These are phyloP conservation scores for Blera fallax DNA, from an alignment of 2,888 invertebrate genomes.

Conservation along the genomic window DNA sequence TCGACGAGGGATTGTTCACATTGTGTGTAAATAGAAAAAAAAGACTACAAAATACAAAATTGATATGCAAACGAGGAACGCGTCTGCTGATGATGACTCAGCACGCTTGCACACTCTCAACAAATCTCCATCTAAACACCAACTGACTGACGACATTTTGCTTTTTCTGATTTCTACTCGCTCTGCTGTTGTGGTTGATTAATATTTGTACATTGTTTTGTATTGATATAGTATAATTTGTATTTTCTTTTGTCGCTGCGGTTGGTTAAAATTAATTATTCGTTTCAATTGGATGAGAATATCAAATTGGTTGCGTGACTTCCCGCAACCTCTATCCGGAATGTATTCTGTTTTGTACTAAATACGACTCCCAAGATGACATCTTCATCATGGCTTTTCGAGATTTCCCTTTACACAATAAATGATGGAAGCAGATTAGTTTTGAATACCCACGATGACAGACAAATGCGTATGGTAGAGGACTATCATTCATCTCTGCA, in stretches of 20 bases:
- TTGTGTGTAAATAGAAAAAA: constrained; percentile 41
- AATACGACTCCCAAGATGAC: constrained; percentile 25
- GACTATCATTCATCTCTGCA: constrained; percentile 42
- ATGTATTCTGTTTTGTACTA: neutral
- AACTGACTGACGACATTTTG: constrained; percentile 25
- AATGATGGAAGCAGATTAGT: constrained; percentile 37
- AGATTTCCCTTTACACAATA: constrained; percentile 42
- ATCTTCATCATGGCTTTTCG: constrained; percentile 25
- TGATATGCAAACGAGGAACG: constrained; percentile 47
- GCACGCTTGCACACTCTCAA: neutral
- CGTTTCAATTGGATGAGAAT: constrained; percentile 45
- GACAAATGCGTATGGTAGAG: neutral
- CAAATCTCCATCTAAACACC: neutral
- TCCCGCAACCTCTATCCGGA: constrained; percentile 13
- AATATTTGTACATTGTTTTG: constrained; percentile 15
- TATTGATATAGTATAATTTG: neutral
- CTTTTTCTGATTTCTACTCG: neutral
- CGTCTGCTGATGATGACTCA: constrained; percentile 35
- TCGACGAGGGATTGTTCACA: constrained; percentile 38
- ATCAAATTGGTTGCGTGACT: constrained; percentile 34
- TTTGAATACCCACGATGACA: constrained; percentile 34
- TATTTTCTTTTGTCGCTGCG: neutral
- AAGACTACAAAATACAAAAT: constrained; percentile 13
- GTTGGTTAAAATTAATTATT: constrained; percentile 52
- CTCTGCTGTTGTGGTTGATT: neutral